Evolutionary conservation across 2,888 invertebrate genomes (phyloP), one percentile per base, ranked within the genome.

Genomic region (Fragum sueziense): DNA sequence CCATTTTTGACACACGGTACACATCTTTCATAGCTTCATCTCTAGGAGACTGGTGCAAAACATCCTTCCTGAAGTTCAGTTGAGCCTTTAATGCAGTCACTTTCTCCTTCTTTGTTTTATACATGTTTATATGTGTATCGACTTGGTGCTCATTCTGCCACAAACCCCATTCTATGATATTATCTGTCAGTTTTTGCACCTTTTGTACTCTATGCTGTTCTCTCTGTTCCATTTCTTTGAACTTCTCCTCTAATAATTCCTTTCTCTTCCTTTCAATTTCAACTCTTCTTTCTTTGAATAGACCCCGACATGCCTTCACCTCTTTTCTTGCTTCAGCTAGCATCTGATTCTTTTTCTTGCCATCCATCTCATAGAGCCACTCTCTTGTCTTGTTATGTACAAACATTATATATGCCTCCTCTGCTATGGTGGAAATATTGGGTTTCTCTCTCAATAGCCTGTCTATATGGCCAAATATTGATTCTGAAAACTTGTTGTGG

Each of bases 81-180:
- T 78, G 78, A 54, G 77, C 59, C 25, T 70, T 70, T 25, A 70
- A 25, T 27, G 70, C 70, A 33, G 33, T 20, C 9, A 25, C 34
- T 34, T 31, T 70, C 54, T 59, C 37, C 14, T 37, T 37, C 14
- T 37, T 37, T 6, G 14, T 37, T 37, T 37, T 37, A 14, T 37
- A 47, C 17, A 14, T 3, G 14, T 47, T 47, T n/a, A 47, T 47
- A 14, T 47, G 17, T 20, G 47, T 20, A 62, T 75, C 80, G 17
- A 83, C 80, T 22, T 80, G 72, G 7, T 75, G 33, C n/a, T 54
- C 71, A 62, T 76, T 69, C 51, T 84, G 83, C 80, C 83, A 80
- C 33, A 84, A 67, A 14, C 78, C 83, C 80, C 80, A 84, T 22
- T 72, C 67, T 22, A 69, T 17, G 33, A 79, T 74, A 34, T 6